Evolutionary conservation across 2,888 invertebrate genomes (phyloP), one percentile per base, ranked within the genome.

Genomic region (Netelia fuscicornis): DNA sequence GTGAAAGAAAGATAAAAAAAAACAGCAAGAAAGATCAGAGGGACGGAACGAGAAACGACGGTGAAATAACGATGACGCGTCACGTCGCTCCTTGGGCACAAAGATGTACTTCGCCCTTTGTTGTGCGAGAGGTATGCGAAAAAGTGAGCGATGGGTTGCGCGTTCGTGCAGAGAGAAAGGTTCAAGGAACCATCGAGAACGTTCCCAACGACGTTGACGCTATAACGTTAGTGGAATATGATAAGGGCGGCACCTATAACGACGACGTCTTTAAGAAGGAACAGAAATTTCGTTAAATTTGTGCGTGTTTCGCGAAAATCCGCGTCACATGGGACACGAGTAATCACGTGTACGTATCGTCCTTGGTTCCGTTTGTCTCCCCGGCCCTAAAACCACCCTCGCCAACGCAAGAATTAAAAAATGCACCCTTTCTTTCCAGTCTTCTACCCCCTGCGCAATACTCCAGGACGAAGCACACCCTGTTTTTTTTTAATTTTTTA

Each of bases 31-130:
- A 79, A 1, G 9, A 48, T 30, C 9, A 30, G 64, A 64, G 68
- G 70, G 20, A 17, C 37, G 37, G 17, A 71, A 74, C 42, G 70
- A 65, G 56, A 74, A 48, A 83, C 42, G 71, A 56, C 70, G 75
- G 42, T 60, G 60, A 79, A 70, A 79, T 71, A 83, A 83, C 54
- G 65, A 85, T 68, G 78, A 68, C 52, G 79, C 37, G 13, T 79
- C 56, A 76, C 70, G 17, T 58, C 20, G 60, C 70, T 30, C 56
- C 17, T 72, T 71, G 44, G 20, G 20, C 44, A 30, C 67, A 62
- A 75, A 70, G 30, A 60, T 48, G 64, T 75, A 56, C 54, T 82
- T 44, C 68, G 64, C 60, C 64, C 54, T 48, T 78, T 54, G 71
- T 72, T 64, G 48, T 44, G 20, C 25, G 25, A 42, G 20, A 30